Evolutionary conservation across 2,113 vertebrate species (phyloP).

Genomic region (Corvus moneduloides): DNA sequence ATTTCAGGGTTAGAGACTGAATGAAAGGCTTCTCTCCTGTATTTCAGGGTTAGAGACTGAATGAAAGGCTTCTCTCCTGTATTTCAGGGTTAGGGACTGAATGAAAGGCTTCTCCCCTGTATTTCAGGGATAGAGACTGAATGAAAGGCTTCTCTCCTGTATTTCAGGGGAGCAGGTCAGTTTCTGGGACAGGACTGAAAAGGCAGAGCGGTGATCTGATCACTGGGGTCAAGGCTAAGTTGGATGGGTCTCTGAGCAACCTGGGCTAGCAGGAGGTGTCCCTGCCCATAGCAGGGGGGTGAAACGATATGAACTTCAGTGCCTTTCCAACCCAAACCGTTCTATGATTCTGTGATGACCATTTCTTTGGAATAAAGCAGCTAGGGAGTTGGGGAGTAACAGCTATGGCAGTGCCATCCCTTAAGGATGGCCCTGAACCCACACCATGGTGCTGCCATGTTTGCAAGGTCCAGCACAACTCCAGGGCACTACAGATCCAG

Average conservation of each 20-base stretch:
- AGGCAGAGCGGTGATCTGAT: neutral
- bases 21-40: neutral
- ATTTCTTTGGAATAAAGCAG: neutral
- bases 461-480: neutral
- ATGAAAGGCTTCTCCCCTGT: too few relatives aligned
- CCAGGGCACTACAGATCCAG: neutral
- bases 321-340: neutral
- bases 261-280: neutral
- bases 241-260: neutral
- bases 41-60: neutral
- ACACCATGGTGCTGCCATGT: neutral
- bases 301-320: rapidly evolving
- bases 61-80: neutral
- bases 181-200: neutral
- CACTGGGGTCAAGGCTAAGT: neutral
- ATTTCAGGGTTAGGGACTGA: too few relatives aligned
- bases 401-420: neutral
- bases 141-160: neutral
- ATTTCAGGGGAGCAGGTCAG: neutral
- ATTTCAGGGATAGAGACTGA: neutral
- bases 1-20: neutral
- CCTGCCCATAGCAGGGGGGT: neutral
- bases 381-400: neutral
- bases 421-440: neutral
- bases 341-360: neutral